phyloP scores from a whole-genome alignment of 1,140 invertebrate species.

The Helicoverpa armigera region DNA sequence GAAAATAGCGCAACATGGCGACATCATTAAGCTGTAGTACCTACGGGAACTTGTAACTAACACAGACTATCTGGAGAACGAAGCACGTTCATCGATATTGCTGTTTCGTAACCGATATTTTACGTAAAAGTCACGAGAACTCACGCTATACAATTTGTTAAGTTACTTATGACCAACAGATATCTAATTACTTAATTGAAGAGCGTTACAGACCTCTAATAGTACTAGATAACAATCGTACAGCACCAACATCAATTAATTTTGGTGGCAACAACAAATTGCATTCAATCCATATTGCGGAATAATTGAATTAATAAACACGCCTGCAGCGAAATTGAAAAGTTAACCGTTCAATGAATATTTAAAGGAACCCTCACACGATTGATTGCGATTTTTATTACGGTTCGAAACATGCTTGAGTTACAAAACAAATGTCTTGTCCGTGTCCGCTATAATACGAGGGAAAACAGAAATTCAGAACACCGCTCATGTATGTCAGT shows the following conservation, averaged over 20 bases:
- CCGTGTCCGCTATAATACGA: background rate
- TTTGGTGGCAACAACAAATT: constrained; percentile 5
- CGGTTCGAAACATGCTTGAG: background rate
- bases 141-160: background rate
- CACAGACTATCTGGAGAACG: background rate
- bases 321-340: constrained; percentile 19
- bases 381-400: constrained; percentile 35
- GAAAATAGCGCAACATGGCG: constrained; percentile 18
- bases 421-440: background rate
- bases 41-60: constrained; percentile 15
- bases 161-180: background rate
- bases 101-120: background rate
- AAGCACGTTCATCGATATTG: background rate
- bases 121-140: background rate
- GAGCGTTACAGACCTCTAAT: background rate
- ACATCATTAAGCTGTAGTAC: constrained; percentile 27
- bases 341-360: constrained; percentile 33
- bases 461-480: constrained; percentile 17
- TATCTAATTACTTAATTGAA: constrained; percentile 8
- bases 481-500: background rate
- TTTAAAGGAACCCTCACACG: constrained; percentile 2
- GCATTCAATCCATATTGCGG: background rate
- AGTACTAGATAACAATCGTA: background rate
- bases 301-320: constrained; percentile 32
- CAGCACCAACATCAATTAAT: background rate